Evolutionary conservation across 2,113 vertebrate species (phyloP).

Genomic region (Gorsachius goisagi): DNA sequence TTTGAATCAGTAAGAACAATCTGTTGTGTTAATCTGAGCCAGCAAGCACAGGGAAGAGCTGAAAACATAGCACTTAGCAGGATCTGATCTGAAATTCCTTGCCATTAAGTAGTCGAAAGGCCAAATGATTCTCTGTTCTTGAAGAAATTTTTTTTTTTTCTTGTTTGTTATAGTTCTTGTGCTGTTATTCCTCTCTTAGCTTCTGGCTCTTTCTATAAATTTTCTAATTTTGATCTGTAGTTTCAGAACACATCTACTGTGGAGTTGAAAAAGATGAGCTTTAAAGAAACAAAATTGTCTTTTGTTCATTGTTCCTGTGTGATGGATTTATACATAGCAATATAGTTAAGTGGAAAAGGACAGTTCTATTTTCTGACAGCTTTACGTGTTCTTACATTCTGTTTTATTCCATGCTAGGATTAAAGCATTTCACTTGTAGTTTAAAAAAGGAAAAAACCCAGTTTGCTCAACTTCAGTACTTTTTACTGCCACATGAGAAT

Average conservation of each 20-base stretch:
- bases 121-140: not conserved
- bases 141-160: not conserved
- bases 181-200: not conserved
- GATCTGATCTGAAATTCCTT: not conserved
- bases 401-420: not conserved
- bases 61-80: not conserved
- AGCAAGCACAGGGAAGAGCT: not conserved
- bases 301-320: not conserved
- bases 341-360: not conserved
- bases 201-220: not conserved
- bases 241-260: not conserved
- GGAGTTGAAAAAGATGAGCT: not conserved
- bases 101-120: not conserved
- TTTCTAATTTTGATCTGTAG: not conserved
- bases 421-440: not conserved
- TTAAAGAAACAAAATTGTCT: not conserved
- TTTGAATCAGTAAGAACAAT: conserved; percentile 11
- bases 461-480: not conserved
- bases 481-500: not conserved
- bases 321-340: conserved; percentile 21
- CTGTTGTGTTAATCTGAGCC: conserved; percentile 43
- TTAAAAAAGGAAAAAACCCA: not conserved
- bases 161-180: not conserved
- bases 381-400: not conserved
- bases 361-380: not conserved